Evolutionary conservation across 2,888 invertebrate species (phyloP).

Genomic region (Pecten maximus): DNA sequence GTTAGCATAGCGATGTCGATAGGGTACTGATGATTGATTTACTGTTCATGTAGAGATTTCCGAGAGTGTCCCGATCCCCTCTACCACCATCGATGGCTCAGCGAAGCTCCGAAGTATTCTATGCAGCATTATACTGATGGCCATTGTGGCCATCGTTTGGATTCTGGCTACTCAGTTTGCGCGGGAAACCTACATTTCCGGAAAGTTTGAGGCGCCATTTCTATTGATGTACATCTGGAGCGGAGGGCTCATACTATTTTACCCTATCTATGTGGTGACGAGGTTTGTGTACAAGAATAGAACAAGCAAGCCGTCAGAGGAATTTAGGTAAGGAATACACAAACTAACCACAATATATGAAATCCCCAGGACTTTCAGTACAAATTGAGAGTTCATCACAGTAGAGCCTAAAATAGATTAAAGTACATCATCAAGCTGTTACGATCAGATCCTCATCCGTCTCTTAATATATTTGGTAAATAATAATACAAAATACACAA

Average conservation of each 20-base stretch:
- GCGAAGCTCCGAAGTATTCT: neutral
- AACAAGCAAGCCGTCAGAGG: constrained; percentile 82
- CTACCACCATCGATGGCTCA: neutral
- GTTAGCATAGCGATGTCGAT: no score
- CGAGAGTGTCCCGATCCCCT: neutral
- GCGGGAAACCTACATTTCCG: constrained; percentile 56
- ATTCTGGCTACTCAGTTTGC: constrained; percentile 84
- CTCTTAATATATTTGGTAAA: no score
- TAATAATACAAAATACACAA: no score
- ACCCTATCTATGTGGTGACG: constrained; percentile 91
- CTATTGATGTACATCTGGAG: constrained; percentile 98
- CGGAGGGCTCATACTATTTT: constrained; percentile 94
- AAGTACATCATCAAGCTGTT: no score
- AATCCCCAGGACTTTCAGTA: no score
- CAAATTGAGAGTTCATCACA: no score
- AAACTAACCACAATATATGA: no score
- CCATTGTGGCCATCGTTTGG: neutral
- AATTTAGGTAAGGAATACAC: constrained; percentile 60
- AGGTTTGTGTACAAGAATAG: constrained; percentile 83
- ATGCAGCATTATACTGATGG: neutral
- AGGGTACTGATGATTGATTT: no score
- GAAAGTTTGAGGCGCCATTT: constrained; percentile 92
- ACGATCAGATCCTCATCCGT: no score
- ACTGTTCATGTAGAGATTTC: neutral
- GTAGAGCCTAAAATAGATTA: no score